Conservation (phyloP, 2,888 invertebrate genomes). For the Hirtodrosophila alboralis region DNA sequence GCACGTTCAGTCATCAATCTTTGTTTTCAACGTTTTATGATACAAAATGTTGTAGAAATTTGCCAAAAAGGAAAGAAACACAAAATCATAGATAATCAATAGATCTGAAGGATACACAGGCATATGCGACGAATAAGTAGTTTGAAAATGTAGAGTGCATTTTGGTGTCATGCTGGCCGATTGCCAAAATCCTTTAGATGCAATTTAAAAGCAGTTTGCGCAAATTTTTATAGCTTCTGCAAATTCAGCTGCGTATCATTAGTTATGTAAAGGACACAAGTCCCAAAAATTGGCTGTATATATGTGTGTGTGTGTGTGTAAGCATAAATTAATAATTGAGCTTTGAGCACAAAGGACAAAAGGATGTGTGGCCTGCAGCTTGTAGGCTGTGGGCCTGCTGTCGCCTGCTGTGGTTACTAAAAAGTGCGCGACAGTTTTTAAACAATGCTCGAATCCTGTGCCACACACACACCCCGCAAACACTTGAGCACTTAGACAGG, state of each 20-base stretch:
- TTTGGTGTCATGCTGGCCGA: conserved; percentile 7
- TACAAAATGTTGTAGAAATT: conserved; percentile 9
- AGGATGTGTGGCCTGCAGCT: conserved; percentile 21
- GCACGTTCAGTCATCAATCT: conserved; percentile 2
- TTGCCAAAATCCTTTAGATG: conserved; percentile 36
- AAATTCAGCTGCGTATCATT: conserved; percentile 30
- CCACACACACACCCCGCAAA: conserved; percentile 16
- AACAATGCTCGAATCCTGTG: conserved; percentile 45
- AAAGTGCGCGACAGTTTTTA: conserved; percentile 68
- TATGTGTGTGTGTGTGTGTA: conserved; percentile 11
- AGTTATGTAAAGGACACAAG: conserved; percentile 35
- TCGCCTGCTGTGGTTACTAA: conserved; percentile 41
- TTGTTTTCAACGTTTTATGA: conserved; percentile 3
- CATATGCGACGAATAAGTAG: no score
- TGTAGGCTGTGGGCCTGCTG: conserved; percentile 18
- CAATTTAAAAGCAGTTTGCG: conserved; percentile 19
- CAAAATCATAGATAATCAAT: conserved; percentile 12
- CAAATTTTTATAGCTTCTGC: conserved; percentile 11
- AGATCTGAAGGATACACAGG: conserved; percentile 13
- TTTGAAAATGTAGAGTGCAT: conserved; percentile 3
- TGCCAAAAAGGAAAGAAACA: not conserved
- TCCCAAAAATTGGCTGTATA: conserved; percentile 1
- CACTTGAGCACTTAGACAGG: conserved; percentile 75
- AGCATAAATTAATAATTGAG: conserved; percentile 73
- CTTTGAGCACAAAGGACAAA: conserved; percentile 28